These are phyloP conservation scores for Adoxophyes honmai DNA, from an alignment of 1,140 invertebrate genomes.

Conservation along the genomic window DNA sequence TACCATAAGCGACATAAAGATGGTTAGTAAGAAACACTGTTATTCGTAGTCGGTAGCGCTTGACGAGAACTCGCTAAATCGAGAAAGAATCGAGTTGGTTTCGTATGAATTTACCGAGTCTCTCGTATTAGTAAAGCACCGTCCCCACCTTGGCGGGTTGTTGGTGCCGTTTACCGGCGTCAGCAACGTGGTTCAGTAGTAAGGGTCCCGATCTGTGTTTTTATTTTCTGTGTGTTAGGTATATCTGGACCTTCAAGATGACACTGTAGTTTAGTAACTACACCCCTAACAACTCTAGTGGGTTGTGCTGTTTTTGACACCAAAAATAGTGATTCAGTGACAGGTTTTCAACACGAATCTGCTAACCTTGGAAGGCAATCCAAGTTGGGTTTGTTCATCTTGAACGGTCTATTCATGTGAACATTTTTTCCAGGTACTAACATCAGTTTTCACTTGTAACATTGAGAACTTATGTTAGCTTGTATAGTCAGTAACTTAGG, in stretches of 20 bases:
- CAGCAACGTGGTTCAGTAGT: background rate
- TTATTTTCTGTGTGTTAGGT: constrained; percentile 10
- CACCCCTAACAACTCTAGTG: too few relatives aligned
- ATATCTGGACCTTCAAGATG: constrained; percentile 6
- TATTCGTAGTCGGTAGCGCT: constrained; percentile 13
- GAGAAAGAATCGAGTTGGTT: background rate
- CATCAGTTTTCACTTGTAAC: background rate
- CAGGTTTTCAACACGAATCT: too few relatives aligned
- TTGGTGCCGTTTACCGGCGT: background rate
- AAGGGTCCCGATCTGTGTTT: constrained; percentile 10
- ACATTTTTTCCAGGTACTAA: constrained; percentile 1
- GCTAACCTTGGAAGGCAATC: too few relatives aligned
- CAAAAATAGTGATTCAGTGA: too few relatives aligned
- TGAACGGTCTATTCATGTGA: background rate
- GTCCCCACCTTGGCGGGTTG: background rate
- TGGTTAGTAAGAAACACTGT: constrained; percentile 86
- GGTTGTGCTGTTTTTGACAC: too few relatives aligned
- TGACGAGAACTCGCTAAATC: constrained; percentile 11
- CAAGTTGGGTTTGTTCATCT: background rate
- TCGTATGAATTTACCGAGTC: background rate
- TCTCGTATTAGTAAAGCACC: constrained; percentile 7
- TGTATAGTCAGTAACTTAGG: constrained; percentile 4
- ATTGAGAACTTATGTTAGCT: background rate
- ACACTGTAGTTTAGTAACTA: background rate
- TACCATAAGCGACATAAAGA: constrained; percentile 98